Evolutionary conservation across 2,888 invertebrate species (phyloP).

Genomic region (Apamea anceps): DNA sequence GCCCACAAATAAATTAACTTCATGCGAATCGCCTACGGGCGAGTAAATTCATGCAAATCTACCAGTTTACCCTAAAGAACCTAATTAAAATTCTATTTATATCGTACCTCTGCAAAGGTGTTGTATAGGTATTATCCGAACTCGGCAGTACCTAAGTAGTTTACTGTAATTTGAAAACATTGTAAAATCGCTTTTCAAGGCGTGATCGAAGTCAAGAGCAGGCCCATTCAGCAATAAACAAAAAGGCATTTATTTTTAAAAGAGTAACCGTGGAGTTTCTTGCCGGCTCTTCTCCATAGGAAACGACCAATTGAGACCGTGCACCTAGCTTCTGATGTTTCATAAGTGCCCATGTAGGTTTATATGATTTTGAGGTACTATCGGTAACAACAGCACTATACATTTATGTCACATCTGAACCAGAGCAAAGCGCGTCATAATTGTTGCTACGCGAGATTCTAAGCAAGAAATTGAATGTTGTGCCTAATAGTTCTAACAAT

Average conservation of each 20-base stretch:
- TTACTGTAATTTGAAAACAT: neutral
- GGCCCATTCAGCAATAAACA: no score
- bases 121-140: neutral
- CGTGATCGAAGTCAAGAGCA: no score
- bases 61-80: neutral
- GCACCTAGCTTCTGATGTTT: neutral
- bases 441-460: conserved; percentile 28
- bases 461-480: conserved; percentile 45
- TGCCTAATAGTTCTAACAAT: conserved; percentile 45
- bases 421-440: conserved; percentile 10
- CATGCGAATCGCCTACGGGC: neutral
- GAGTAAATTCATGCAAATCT: no score
- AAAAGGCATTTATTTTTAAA: no score
- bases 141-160: neutral
- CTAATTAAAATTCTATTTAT: neutral
- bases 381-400: conserved; percentile 12
- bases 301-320: no score
- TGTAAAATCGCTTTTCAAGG: no score
- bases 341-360: neutral
- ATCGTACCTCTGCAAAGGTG: neutral
- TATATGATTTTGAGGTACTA: neutral
- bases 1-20: no score
- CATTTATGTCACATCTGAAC: conserved; percentile 15
- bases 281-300: no score
- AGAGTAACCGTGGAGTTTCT: no score